phyloP scores from a whole-genome alignment of 2,797 vertebrate genomes.

The Betta splendens region DNA sequence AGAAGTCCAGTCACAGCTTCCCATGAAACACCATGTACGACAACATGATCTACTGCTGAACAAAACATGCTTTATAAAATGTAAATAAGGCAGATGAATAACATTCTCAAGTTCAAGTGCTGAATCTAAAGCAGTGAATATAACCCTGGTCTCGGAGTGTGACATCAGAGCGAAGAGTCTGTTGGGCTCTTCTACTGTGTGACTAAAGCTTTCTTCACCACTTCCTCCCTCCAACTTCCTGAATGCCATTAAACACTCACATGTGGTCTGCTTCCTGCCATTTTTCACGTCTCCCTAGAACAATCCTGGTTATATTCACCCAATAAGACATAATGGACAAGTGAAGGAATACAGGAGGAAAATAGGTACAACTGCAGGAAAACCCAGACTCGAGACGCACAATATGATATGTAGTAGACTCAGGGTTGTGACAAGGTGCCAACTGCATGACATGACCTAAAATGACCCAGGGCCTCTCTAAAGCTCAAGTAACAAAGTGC shows the following conservation, averaged over 20 bases:
- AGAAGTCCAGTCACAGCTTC: slow-evolving; percentile 7
- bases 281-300: slow-evolving; percentile 38
- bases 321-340: neutral
- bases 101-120: slow-evolving; percentile 9
- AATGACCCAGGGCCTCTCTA: slow-evolving; percentile 35
- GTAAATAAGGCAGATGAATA: slow-evolving; percentile 9
- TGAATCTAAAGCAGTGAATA: slow-evolving; percentile 17
- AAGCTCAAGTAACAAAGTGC: slow-evolving; percentile 39
- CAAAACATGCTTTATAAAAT: slow-evolving; percentile 3
- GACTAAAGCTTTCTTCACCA: slow-evolving; percentile 67
- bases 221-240: slow-evolving; percentile 80
- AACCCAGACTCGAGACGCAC: neutral
- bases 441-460: slow-evolving; percentile 42
- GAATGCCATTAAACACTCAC: slow-evolving; percentile 62
- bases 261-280: slow-evolving; percentile 74
- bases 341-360: neutral
- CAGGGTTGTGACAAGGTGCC: slow-evolving; percentile 14
- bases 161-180: slow-evolving; percentile 40
- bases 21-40: slow-evolving; percentile 15
- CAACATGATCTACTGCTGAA: slow-evolving; percentile 10
- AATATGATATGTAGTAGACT: neutral
- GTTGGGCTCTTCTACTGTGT: slow-evolving; percentile 49
- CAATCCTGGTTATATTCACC: slow-evolving; percentile 8
- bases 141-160: slow-evolving; percentile 26
- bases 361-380: neutral